Evolutionary conservation across 2,797 vertebrate genomes (phyloP).

Genomic region (Cygnus olor): DNA sequence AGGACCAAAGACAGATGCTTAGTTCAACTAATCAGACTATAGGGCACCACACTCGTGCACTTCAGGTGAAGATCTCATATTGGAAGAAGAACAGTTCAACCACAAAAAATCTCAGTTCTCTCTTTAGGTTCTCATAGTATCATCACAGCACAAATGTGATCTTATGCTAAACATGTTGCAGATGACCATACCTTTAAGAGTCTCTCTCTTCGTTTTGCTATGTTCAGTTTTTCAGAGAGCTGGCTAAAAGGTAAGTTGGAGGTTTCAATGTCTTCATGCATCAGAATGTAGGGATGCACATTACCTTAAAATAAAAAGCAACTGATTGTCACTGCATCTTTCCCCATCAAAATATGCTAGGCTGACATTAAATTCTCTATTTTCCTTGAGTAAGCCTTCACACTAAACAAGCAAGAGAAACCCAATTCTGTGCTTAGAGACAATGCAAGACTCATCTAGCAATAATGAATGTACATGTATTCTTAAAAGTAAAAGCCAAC

Average conservation of each 20-base stretch:
- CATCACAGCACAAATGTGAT: conserved; percentile 14
- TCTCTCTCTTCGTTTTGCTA: conserved; percentile 82
- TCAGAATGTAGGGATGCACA: conserved; percentile 72
- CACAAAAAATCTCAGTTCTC: background rate
- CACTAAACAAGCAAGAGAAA: conserved; percentile 1
- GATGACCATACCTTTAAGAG: conserved; percentile 77
- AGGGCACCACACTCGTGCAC: background rate
- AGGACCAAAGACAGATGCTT: background rate
- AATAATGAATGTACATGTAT: background rate
- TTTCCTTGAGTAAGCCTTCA: background rate
- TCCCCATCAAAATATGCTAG: background rate
- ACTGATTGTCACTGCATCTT: background rate
- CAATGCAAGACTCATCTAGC: background rate
- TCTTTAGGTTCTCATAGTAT: background rate
- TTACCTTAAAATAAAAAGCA: conserved; percentile 80
- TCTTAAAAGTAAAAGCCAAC: conserved; percentile 54
- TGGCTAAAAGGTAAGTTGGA: conserved; percentile 81
- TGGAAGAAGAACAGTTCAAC: background rate
- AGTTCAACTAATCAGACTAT: background rate
- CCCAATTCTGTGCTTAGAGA: background rate
- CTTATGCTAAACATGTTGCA: background rate
- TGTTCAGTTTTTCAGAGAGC: conserved; percentile 81
- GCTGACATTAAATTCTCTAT: background rate
- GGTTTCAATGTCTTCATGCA: conserved; percentile 73
- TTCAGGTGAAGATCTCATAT: background rate